Percentiles rank a stretch among this genome's conserved stretches.
phyloP scores from a whole-genome alignment of 2,797 vertebrate genomes.

The Sebastes iracundus region DNA sequence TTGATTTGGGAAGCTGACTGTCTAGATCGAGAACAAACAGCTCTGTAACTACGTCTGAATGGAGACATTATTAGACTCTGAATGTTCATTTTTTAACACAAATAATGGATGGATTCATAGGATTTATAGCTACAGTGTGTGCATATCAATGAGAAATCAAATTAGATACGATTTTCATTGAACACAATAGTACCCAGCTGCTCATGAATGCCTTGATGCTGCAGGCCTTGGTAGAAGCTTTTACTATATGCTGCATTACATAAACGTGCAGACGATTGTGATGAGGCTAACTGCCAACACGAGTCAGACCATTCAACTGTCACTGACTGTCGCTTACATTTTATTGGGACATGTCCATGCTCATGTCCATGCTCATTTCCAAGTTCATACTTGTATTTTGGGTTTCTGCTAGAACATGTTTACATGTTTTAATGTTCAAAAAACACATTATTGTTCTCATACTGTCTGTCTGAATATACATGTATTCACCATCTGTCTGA shows the following conservation, averaged over 20 bases:
- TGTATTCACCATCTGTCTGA: too few relatives aligned
- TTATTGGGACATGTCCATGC: neutral
- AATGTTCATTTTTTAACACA: neutral
- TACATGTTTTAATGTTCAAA: too few relatives aligned
- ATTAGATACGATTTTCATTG: neutral
- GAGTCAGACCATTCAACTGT: neutral
- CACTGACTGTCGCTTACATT: neutral
- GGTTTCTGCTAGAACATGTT: too few relatives aligned
- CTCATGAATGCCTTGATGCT: neutral
- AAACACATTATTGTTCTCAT: too few relatives aligned
- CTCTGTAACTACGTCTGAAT: neutral
- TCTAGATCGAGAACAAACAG: slow-evolving; percentile 25
- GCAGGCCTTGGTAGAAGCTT: neutral
- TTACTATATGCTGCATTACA: neutral
- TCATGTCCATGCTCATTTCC: too few relatives aligned
- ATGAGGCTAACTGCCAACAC: neutral
- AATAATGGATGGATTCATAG: neutral
- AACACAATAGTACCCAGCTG: neutral
- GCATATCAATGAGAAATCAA: slow-evolving; percentile 1
- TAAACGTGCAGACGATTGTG: neutral
- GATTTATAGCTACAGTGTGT: neutral
- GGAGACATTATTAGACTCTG: neutral
- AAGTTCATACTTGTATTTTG: too few relatives aligned
- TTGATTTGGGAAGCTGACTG: slow-evolving; percentile 44
- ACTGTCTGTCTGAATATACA: too few relatives aligned